phyloP scores from a whole-genome alignment of 2,888 invertebrate genomes.

The Drepana falcataria region DNA sequence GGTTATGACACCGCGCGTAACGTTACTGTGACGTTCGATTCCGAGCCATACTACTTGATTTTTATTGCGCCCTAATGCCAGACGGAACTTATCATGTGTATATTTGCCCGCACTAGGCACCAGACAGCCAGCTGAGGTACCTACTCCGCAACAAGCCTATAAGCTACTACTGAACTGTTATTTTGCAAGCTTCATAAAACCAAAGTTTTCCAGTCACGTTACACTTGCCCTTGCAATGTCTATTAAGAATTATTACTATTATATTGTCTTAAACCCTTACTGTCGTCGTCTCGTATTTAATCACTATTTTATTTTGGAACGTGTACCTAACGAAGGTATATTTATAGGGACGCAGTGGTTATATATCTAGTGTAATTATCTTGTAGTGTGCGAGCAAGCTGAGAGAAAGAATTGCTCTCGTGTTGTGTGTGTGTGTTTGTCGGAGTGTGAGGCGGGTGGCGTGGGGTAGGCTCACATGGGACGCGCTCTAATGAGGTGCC shows the following conservation, averaged over 20 bases:
- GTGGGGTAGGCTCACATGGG: conserved; percentile 73
- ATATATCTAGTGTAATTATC: conserved; percentile 75
- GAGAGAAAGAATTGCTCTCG: conserved; percentile 71
- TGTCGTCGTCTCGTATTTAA: neutral
- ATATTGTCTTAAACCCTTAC: neutral
- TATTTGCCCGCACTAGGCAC: conserved; percentile 28
- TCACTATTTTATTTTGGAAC: conserved; percentile 23
- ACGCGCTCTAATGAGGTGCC: conserved; percentile 79
- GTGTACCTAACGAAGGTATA: conserved; percentile 13
- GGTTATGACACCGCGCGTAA: conserved; percentile 56
- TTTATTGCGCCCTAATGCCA: conserved; percentile 55
- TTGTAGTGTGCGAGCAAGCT: conserved; percentile 72
- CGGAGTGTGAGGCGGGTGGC: conserved; percentile 26
- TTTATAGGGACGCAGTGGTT: conserved; percentile 26
- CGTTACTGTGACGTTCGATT: conserved; percentile 57
- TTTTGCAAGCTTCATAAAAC: conserved; percentile 2
- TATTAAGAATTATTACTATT: neutral
- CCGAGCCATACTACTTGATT: conserved; percentile 58
- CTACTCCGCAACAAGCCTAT: neutral
- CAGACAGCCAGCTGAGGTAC: conserved; percentile 10
- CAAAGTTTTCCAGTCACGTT: conserved; percentile 3
- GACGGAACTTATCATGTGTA: conserved; percentile 42
- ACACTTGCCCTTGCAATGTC: conserved; percentile 1
- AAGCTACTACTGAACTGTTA: neutral
- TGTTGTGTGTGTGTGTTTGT: conserved; percentile 32